A percentile compares a stretch with the other conserved stretches of the same genome.
These are phyloP conservation scores for Sussaba pulchella DNA, from an alignment of 2,888 invertebrate genomes.

Conservation along the genomic window DNA sequence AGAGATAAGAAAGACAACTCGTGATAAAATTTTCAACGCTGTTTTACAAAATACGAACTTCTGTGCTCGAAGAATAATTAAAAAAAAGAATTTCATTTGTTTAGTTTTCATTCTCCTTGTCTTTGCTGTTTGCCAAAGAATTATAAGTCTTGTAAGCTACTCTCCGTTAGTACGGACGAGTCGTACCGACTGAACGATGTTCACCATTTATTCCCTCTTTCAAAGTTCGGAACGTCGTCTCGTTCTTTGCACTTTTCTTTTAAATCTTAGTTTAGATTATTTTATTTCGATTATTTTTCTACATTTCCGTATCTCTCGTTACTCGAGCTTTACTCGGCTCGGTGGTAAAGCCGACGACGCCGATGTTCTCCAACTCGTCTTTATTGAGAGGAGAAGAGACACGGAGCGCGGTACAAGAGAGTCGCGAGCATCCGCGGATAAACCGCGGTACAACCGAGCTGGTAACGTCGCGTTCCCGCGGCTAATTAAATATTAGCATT, in stretches of 20 bases:
- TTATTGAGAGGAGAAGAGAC: slow-evolving; percentile 33
- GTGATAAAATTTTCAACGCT: slow-evolving; percentile 39
- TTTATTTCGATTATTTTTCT: background rate
- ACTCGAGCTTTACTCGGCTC: slow-evolving; percentile 50
- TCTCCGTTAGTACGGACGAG: slow-evolving; percentile 20
- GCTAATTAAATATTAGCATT: slow-evolving; percentile 79
- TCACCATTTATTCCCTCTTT: slow-evolving; percentile 22
- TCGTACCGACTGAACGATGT: slow-evolving; percentile 34
- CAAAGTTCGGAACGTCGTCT: slow-evolving; percentile 5
- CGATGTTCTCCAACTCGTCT: slow-evolving; percentile 8
- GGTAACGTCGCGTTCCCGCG: slow-evolving; percentile 62
- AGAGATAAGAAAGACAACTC: background rate
- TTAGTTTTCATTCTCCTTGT: slow-evolving; percentile 3
- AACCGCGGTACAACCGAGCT: slow-evolving; percentile 48
- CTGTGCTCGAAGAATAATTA: too few species aligned
- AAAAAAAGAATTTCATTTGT: slow-evolving; percentile 5
- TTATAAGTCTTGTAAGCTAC: slow-evolving; percentile 27
- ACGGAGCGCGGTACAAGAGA: slow-evolving; percentile 41
- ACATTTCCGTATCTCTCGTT: slow-evolving; percentile 29
- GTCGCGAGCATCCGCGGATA: slow-evolving; percentile 33
- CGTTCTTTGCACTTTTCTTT: slow-evolving; percentile 54
- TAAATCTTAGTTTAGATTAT: too few species aligned
- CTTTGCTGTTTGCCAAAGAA: slow-evolving; percentile 45
- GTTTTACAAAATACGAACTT: too few species aligned
- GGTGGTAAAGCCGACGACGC: slow-evolving; percentile 15